phyloP scores from a whole-genome alignment of 2,113 vertebrate species.

The Vireo altiloquus region DNA sequence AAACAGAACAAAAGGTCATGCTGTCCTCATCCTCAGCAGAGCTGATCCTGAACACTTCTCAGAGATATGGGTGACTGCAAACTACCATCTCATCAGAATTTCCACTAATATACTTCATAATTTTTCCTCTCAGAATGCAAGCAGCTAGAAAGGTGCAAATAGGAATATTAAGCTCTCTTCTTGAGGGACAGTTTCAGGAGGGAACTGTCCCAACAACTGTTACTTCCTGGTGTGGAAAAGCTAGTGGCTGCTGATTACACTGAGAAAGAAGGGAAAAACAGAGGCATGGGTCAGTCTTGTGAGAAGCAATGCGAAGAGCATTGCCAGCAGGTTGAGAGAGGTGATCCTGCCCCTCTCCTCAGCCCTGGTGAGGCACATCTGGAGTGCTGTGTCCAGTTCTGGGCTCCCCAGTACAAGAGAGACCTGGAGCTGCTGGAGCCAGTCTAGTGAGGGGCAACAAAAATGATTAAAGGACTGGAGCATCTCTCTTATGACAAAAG shows the following conservation, averaged over 20 bases:
- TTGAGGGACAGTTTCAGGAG: background rate
- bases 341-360: background rate
- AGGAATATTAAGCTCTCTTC: background rate
- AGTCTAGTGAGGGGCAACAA: rapidly evolving
- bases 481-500: background rate
- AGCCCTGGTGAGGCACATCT: background rate
- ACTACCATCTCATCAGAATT: background rate
- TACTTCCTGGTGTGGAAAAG: background rate
- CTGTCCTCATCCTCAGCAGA: background rate
- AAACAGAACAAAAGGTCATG: background rate
- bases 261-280: background rate
- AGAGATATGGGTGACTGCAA: background rate
- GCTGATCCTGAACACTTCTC: background rate
- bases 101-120: background rate
- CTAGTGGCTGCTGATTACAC: background rate
- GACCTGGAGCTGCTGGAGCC: background rate
- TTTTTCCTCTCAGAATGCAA: background rate
- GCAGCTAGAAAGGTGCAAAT: background rate
- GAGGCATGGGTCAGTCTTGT: background rate
- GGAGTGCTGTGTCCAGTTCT: background rate
- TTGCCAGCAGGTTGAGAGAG: rapidly evolving
- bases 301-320: background rate
- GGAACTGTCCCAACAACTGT: background rate
- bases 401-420: rapidly evolving
- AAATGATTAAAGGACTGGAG: rapidly evolving